Conservation (phyloP, 2,113 vertebrate genomes). For the Bujurquina vittata region DNA sequence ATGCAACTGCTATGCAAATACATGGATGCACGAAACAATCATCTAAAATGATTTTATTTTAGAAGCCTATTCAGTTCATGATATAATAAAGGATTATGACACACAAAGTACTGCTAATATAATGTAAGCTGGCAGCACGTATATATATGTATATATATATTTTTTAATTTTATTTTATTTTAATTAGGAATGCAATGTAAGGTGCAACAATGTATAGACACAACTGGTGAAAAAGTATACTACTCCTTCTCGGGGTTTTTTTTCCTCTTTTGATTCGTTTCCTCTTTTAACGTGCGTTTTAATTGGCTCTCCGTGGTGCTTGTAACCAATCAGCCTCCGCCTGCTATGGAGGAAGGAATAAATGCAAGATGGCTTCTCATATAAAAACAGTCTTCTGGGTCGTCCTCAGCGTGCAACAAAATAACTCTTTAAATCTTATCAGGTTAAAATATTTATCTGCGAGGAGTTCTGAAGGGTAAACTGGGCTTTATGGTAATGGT, state of each 20-base stretch:
- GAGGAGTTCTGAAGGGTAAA: conserved; percentile 76
- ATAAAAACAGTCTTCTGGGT: conserved; percentile 94
- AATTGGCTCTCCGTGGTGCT: conserved; percentile 81
- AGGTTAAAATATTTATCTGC: conserved; percentile 77
- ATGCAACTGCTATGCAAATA: background rate
- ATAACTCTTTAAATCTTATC: conserved; percentile 83
- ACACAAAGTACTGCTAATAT: background rate
- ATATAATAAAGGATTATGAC: background rate
- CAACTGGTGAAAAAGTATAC: background rate
- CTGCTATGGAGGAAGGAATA: conserved; percentile 94
- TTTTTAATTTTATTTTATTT: no score
- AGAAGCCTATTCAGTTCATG: background rate
- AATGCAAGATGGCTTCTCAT: conserved; percentile 99
- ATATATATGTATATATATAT: no score
- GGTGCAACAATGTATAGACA: background rate
- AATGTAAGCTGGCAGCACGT: background rate
- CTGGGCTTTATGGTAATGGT: conserved; percentile 43
- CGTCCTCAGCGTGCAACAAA: conserved; percentile 83
- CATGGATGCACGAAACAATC: background rate
- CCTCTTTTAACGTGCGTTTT: conserved; percentile 59
- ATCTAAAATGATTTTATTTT: background rate
- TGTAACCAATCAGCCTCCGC: conserved; percentile 88
- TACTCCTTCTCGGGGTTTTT: conserved; percentile 12
- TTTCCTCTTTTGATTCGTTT: conserved; percentile 22
- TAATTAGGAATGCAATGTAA: background rate